phyloP scores from a whole-genome alignment of 2,888 invertebrate species.

The Drosophila paucipuncta region DNA sequence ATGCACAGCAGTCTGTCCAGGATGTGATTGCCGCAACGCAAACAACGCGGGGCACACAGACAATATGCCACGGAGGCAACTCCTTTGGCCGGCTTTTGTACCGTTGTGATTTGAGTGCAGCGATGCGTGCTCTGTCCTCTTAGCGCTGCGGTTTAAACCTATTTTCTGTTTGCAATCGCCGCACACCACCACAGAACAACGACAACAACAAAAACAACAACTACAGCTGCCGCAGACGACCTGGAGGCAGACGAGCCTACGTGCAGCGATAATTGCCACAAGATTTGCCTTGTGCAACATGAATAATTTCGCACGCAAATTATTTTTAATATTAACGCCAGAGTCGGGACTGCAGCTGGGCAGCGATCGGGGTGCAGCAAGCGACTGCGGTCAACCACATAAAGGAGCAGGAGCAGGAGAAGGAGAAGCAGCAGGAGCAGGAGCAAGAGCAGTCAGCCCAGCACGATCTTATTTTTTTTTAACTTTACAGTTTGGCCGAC shows the following conservation, averaged over 20 bases:
- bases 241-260: constrained; percentile 57
- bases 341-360: constrained; percentile 37
- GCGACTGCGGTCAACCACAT: constrained; percentile 53
- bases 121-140: constrained; percentile 70
- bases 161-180: constrained; percentile 75
- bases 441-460: constrained; percentile 22
- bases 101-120: constrained; percentile 50
- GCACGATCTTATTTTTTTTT: constrained; percentile 50
- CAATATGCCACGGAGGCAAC: constrained; percentile 25
- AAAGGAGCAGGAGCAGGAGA: neutral
- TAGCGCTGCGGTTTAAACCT: constrained; percentile 74
- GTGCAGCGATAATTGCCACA: constrained; percentile 75
- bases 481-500: constrained; percentile 44
- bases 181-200: constrained; percentile 33
- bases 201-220: constrained; percentile 22
- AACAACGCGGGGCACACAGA: constrained; percentile 28
- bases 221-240: constrained; percentile 39
- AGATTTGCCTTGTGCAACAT: constrained; percentile 76
- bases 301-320: constrained; percentile 78
- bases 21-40: constrained; percentile 40
- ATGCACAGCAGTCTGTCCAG: constrained; percentile 47
- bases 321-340: constrained; percentile 76
- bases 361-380: constrained; percentile 15
- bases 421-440: neutral
- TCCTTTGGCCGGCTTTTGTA: constrained; percentile 12